Percentiles rank a stretch among this genome's conserved stretches.
phyloP scores from a whole-genome alignment of 2,797 vertebrate genomes.

The Mallotus villosus region DNA sequence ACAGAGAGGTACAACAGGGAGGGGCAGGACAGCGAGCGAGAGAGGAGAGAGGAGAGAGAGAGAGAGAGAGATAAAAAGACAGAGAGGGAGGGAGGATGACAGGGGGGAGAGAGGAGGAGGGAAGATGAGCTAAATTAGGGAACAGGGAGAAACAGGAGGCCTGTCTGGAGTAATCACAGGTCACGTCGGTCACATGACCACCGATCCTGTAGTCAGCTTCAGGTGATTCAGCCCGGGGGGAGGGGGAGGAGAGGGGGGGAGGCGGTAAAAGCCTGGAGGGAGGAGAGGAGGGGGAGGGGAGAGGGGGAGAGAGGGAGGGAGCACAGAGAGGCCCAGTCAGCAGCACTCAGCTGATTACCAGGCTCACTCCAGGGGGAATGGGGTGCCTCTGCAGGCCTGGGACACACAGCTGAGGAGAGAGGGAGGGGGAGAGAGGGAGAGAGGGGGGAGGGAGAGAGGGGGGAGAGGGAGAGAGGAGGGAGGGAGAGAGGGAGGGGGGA shows the following conservation, averaged over 20 bases:
- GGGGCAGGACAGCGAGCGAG: too few relatives aligned
- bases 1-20: not conserved
- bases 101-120: not conserved
- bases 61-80: not conserved
- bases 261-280: not conserved
- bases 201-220: not conserved
- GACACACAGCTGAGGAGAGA: not conserved
- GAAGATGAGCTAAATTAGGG: not conserved
- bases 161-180: not conserved
- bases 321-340: not conserved
- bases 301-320: not conserved
- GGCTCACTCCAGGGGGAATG: not conserved
- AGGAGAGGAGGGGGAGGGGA: not conserved
- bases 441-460: not conserved
- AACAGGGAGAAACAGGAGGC: not conserved
- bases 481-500: not conserved
- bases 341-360: conserved; percentile 2
- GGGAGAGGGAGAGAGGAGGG: not conserved
- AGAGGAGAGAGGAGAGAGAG: not conserved
- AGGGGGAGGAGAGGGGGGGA: not conserved
- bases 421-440: not conserved
- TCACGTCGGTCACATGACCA: not conserved
- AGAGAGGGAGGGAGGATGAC: not conserved
- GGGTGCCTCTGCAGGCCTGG: not conserved
- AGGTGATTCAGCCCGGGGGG: not conserved